These are phyloP conservation scores for Tonatia bakeri DNA, from an alignment of 2,113 vertebrate genomes.

Conservation along the genomic window DNA sequence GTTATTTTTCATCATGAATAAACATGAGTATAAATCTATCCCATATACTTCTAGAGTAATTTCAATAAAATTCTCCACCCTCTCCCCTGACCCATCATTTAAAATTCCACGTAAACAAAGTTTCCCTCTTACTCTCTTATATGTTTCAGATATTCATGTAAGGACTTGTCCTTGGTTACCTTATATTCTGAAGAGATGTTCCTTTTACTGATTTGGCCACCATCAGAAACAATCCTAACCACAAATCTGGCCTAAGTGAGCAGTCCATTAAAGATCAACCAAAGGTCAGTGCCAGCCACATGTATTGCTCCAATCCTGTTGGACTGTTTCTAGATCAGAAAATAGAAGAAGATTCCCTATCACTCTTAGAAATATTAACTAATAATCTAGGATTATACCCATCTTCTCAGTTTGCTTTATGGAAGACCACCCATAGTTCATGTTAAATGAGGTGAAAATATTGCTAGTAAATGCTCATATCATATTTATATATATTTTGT, in stretches of 20 bases:
- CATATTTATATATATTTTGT: not conserved
- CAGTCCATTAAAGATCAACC: not conserved
- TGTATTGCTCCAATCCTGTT: not conserved
- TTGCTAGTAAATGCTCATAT: not conserved
- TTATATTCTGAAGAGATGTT: constrained; percentile 16
- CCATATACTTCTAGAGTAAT: constrained; percentile 21
- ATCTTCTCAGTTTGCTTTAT: constrained; percentile 18
- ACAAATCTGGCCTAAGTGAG: not conserved
- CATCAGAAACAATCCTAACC: not conserved
- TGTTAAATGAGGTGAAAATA: constrained; percentile 8
- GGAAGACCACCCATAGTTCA: not conserved
- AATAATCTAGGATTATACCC: not conserved
- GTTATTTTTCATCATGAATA: constrained; percentile 68
- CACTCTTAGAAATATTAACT: not conserved
- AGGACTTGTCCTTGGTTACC: not conserved
- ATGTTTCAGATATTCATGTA: not conserved
- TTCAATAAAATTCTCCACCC: constrained; percentile 46
- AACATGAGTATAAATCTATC: constrained; percentile 69
- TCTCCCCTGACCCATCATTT: constrained; percentile 26
- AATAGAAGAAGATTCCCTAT: not conserved
- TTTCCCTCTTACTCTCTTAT: not conserved
- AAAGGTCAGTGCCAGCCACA: not conserved
- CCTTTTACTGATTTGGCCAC: not conserved
- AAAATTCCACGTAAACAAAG: constrained; percentile 35
- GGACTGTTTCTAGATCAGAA: not conserved